Conservation (phyloP, 2,888 invertebrate genomes). For the Tubulanus polymorphus region DNA sequence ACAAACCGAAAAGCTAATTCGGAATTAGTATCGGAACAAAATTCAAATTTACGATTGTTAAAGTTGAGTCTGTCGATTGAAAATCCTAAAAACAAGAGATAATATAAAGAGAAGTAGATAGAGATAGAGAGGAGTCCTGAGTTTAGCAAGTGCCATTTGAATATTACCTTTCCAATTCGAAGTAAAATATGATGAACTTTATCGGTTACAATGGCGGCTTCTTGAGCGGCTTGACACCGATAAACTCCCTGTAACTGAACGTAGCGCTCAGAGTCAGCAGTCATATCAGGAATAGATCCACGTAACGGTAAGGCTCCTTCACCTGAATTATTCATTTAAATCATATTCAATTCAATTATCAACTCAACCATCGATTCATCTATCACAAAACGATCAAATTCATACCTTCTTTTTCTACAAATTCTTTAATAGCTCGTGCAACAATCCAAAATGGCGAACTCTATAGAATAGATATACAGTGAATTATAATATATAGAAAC, state of each 20-base stretch:
- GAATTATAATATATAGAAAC: not conserved
- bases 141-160: too few relatives aligned
- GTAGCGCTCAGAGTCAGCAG: conserved; percentile 86
- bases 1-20: too few relatives aligned
- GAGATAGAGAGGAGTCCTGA: too few relatives aligned
- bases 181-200: conserved; percentile 76
- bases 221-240: conserved; percentile 75
- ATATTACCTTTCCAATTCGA: conserved; percentile 65
- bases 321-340: not conserved
- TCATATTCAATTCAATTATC: too few relatives aligned
- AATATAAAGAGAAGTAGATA: too few relatives aligned
- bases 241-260: conserved; percentile 81
- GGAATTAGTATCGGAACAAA: too few relatives aligned
- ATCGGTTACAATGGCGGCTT: conserved; percentile 76
- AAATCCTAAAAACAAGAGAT: too few relatives aligned
- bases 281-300: conserved; percentile 93
- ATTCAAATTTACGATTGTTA: too few relatives aligned
- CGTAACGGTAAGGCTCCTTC: conserved; percentile 68
- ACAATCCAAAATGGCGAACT: conserved; percentile 82
- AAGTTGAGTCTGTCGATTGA: too few relatives aligned
- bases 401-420: conserved; percentile 77
- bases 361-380: too few relatives aligned
- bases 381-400: conserved; percentile 54
- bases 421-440: conserved; percentile 80
- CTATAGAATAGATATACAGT: conserved; percentile 23